Conservation (phyloP, 2,113 vertebrate species). For the Marcusenius ussheri region DNA sequence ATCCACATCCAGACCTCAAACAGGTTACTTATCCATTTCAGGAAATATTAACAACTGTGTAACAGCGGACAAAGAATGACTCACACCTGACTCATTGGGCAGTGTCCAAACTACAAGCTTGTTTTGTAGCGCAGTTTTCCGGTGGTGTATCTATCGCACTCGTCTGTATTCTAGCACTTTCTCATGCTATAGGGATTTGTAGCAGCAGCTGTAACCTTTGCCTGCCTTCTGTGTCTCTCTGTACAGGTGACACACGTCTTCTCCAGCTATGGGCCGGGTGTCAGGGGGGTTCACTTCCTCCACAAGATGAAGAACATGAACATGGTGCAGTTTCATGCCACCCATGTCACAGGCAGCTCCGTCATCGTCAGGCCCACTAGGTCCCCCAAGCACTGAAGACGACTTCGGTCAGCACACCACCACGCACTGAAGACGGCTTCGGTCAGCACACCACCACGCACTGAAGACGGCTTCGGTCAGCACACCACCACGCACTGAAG, state of each 20-base stretch:
- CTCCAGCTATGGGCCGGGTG: constrained; percentile 55
- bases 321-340: constrained; percentile 52
- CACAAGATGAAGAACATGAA: constrained; percentile 67
- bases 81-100: rapidly evolving
- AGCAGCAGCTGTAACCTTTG: background rate
- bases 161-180: background rate
- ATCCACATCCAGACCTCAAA: background rate
- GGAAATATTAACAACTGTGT: background rate
- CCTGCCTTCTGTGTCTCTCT: constrained; percentile 25
- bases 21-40: background rate
- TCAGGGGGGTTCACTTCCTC: constrained; percentile 65
- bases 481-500: background rate
- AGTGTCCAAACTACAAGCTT: background rate
- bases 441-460: background rate
- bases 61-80: background rate
- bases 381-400: constrained; percentile 15
- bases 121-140: background rate
- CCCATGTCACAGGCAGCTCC: constrained; percentile 59
- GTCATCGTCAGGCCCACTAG: constrained; percentile 54
- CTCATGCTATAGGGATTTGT: background rate
- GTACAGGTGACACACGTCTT: constrained; percentile 59
- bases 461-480: background rate
- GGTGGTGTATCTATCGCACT: background rate
- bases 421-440: background rate
- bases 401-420: background rate